phyloP scores from a whole-genome alignment of 2,113 vertebrate genomes.

The Ranitomeya imitator region DNA sequence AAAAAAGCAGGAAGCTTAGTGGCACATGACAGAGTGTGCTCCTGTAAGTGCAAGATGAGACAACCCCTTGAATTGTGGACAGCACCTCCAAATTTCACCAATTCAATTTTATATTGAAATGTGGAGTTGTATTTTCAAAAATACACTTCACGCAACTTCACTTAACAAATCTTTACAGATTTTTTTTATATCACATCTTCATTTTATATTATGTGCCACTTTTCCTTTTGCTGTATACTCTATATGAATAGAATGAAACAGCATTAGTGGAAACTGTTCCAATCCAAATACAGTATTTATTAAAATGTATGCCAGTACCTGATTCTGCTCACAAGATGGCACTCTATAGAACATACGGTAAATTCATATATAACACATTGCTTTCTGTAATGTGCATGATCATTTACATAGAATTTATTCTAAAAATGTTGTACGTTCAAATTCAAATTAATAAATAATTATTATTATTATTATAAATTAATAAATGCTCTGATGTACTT shows the following conservation, averaged over 20 bases:
- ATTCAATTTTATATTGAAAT: background rate
- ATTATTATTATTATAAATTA: too few species aligned
- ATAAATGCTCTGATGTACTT: background rate
- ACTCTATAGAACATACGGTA: background rate
- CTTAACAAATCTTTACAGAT: background rate
- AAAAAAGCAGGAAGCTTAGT: too few species aligned
- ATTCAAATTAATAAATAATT: background rate
- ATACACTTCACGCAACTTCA: background rate
- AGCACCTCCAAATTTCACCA: background rate
- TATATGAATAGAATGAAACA: background rate
- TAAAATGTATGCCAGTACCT: slow-evolving; percentile 24
- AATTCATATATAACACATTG: background rate
- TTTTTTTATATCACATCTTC: too few species aligned
- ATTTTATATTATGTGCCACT: too few species aligned
- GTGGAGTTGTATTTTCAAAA: background rate
- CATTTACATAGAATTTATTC: too few species aligned
- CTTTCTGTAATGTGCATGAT: background rate
- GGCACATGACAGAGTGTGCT: too few species aligned
- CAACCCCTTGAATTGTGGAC: too few species aligned
- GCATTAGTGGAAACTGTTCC: background rate
- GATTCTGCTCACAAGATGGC: slow-evolving; percentile 43
- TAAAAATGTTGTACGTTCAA: too few species aligned
- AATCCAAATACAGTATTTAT: background rate
- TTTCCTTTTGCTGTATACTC: background rate
- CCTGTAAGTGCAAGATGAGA: too few species aligned